Base-by-base conservation (phyloP, 2,113 vertebrate genomes). In the Macrotus californicus region DNA sequence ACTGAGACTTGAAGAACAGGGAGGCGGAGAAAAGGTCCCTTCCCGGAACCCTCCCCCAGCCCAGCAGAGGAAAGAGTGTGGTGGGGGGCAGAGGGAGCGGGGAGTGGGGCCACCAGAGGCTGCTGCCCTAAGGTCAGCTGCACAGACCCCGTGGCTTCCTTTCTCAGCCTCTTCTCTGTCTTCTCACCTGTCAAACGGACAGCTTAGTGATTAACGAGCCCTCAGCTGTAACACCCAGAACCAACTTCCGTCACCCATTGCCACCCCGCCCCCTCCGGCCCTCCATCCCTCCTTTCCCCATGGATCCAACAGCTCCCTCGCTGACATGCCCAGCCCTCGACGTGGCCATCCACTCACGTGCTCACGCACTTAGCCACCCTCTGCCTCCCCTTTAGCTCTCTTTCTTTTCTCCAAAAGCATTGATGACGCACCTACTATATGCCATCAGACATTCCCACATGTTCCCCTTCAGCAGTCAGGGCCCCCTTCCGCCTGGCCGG, bases 1-100 rank as follows among this genome's bases (percentile, higher is more conserved):
- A 96, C 88, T 56, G 54, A 64, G 72, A 48, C 92, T 89, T 48
- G 24, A 96, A 46, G 46, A 92, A 29, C 19, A 46, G 41, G 12
- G 76, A 85, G 87, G 76, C 0, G 39, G 93, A 85, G 90, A 77
- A 77, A 75, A 88, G 48, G 0, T 41, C 6, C 76, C 70, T 52
- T 97, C 94, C 94, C 1, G 31, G 94, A 97, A 97, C 36, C 12
- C 14, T 83, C 24, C 46, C 31, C 54, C 31, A 64, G 54, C 69
- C 59, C 75, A 81, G 82, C 66, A 34, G 6, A 29, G 66, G 83
- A 64, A 80, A 94, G 54, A 69, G 24, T 39, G 14, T n/a, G 59
- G 7, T 5, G 41, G 70, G 75, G 15, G 48, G 15, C 7, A 61
- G 90, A 52, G 29, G 67, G 72, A 31, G 84, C 3, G 56, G 50